Percentiles rank a stretch among this genome's conserved stretches.
Evolutionary conservation across 1,140 invertebrate species (phyloP).

Genomic region (Trichonephila inaurata): DNA sequence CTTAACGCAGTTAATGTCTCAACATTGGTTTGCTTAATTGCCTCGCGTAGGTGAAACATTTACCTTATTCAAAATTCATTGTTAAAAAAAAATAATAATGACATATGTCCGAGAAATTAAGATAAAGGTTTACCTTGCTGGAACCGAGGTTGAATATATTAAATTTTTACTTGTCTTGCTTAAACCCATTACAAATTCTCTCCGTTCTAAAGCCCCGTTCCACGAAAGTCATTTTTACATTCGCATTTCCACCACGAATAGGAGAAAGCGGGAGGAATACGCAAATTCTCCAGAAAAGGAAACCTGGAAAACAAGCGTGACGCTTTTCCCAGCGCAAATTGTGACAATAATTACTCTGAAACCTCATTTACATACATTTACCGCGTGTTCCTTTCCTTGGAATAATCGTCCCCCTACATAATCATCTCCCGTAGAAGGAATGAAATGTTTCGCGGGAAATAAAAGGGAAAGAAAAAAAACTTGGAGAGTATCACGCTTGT

Average conservation of each 20-base stretch:
- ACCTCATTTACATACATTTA: constrained; percentile 73
- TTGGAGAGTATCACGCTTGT: constrained; percentile 45
- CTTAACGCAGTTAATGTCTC: no score
- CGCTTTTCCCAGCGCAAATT: constrained; percentile 30
- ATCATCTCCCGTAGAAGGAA: constrained; percentile 55
- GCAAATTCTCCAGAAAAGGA: background rate
- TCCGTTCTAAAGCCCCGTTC: background rate
- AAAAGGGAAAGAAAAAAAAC: background rate
- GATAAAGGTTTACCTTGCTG: no score
- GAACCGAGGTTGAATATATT: background rate
- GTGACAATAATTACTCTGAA: constrained; percentile 72
- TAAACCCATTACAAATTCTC: background rate
- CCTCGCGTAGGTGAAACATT: no score
- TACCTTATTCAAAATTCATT: no score
- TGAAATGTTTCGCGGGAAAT: constrained; percentile 46
- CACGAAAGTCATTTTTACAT: background rate
- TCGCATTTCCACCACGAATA: background rate
- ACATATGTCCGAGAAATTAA: no score
- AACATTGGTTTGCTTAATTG: no score
- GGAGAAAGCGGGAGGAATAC: background rate
- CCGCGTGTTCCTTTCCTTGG: constrained; percentile 13
- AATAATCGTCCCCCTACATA: constrained; percentile 44
- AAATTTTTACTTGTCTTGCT: background rate
- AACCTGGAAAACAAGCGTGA: constrained; percentile 57
- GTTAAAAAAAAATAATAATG: no score